These are phyloP conservation scores for Oncorhynchus kisutch DNA, from an alignment of 2,113 vertebrate species.

Conservation along the genomic window DNA sequence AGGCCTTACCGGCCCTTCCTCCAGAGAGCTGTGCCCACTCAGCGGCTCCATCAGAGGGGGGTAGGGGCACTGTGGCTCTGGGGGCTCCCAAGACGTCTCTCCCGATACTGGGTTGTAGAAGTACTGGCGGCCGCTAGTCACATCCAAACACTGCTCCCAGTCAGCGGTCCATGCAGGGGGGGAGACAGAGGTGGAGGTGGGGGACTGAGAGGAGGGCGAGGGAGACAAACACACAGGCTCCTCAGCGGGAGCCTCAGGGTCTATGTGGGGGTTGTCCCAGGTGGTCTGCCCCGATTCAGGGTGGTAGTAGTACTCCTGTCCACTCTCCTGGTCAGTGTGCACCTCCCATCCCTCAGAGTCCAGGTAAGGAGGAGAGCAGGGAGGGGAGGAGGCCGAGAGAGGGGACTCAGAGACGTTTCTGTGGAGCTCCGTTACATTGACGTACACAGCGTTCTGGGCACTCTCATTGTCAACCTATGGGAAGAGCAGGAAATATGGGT, in stretches of 20 bases:
- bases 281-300: conserved; percentile 82
- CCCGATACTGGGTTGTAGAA: conserved; percentile 88
- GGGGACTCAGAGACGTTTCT: conserved; percentile 36
- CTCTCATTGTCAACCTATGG: conserved; percentile 62
- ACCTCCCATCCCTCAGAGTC: conserved; percentile 82
- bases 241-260: conserved; percentile 29
- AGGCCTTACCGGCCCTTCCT: conserved; percentile 65
- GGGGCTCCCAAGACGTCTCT: conserved; percentile 89
- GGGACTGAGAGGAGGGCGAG: conserved; percentile 43
- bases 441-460: conserved; percentile 75
- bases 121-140: conserved; percentile 80
- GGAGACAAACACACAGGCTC: conserved; percentile 27
- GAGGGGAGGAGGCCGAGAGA: accelerated
- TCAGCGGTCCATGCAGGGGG: conserved; percentile 57
- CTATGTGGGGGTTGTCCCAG: conserved; percentile 85
- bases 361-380: conserved; percentile 27
- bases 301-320: conserved; percentile 89
- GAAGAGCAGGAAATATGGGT: background rate
- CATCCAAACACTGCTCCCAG: conserved; percentile 86
- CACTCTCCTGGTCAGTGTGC: conserved; percentile 81
- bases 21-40: conserved; percentile 52
- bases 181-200: conserved; percentile 46
- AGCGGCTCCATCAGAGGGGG: conserved; percentile 57
- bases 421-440: conserved; percentile 80
- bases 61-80: conserved; percentile 55